Conservation (phyloP, 1,140 invertebrate species). For the Drosophila tropicalis region DNA sequence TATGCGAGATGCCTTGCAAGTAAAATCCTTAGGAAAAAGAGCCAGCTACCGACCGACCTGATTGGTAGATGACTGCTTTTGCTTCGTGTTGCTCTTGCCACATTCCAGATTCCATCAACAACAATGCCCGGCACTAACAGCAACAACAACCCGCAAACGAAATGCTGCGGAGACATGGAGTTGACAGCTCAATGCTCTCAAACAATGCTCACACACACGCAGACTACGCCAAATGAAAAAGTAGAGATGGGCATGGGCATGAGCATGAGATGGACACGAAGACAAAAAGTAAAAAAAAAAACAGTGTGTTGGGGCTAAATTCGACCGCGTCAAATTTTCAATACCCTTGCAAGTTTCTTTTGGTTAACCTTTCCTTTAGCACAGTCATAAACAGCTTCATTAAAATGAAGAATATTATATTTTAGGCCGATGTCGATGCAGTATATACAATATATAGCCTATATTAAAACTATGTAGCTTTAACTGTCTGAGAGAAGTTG, state of each 20-base stretch:
- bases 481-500: too few relatives aligned
- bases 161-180: constrained; percentile 79
- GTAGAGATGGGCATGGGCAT: constrained; percentile 14
- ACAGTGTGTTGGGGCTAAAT: too few relatives aligned
- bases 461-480: too few relatives aligned
- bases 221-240: constrained; percentile 20
- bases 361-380: too few relatives aligned
- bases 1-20: constrained; percentile 47
- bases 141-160: constrained; percentile 67
- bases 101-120: constrained; percentile 69
- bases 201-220: constrained; percentile 67
- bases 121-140: constrained; percentile 51
- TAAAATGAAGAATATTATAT: too few relatives aligned
- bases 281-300: too few relatives aligned
- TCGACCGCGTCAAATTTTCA: too few relatives aligned
- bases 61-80: constrained; percentile 74
- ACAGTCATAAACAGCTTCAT: too few relatives aligned
- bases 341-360: too few relatives aligned
- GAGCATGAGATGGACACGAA: constrained; percentile 8
- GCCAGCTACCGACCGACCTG: constrained; percentile 70
- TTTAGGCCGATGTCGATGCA: too few relatives aligned
- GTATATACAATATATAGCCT: too few relatives aligned
- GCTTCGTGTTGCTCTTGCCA: constrained; percentile 49
- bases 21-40: constrained; percentile 75
- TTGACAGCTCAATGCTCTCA: constrained; percentile 79